Evolutionary conservation across 2,797 vertebrate genomes (phyloP).

Genomic region (Neosilurus hyrtlii): DNA sequence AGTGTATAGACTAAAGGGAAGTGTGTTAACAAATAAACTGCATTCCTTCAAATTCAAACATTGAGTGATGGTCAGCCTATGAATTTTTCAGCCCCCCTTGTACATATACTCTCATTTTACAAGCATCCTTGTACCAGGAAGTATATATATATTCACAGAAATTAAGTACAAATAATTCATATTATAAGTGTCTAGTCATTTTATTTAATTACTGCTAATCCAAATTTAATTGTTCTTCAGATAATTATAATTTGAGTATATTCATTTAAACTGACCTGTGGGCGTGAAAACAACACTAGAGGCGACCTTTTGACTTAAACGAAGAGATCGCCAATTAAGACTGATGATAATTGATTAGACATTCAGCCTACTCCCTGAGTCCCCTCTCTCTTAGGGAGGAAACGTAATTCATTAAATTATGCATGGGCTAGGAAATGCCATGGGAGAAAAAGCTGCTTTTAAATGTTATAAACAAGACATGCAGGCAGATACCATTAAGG

Average conservation of each 20-base stretch:
- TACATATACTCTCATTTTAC: no score
- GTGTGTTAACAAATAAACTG: no score
- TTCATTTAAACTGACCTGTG: conserved; percentile 5
- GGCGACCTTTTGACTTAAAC: conserved; percentile 59
- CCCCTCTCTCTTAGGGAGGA: conserved; percentile 64
- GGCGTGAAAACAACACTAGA: conserved; percentile 49
- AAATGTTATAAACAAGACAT: conserved; percentile 70
- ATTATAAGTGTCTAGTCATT: background rate
- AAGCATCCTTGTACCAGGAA: no score
- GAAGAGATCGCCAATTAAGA: conserved; percentile 56
- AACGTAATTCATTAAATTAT: conserved; percentile 77
- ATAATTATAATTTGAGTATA: background rate
- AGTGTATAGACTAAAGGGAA: no score
- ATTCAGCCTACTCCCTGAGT: conserved; percentile 68
- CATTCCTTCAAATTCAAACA: no score
- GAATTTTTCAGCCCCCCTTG: no score
- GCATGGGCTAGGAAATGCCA: conserved; percentile 70
- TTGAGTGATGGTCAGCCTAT: no score
- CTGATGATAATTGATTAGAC: conserved; percentile 74
- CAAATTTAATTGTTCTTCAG: background rate
- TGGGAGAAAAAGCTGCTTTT: conserved; percentile 67
- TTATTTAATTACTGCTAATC: background rate
- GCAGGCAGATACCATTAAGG: conserved; percentile 61
- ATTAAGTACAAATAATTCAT: no score
- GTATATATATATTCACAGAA: no score